Evolutionary conservation across 2,113 vertebrate genomes (phyloP).

Genomic region (Pygoscelis adeliae): DNA sequence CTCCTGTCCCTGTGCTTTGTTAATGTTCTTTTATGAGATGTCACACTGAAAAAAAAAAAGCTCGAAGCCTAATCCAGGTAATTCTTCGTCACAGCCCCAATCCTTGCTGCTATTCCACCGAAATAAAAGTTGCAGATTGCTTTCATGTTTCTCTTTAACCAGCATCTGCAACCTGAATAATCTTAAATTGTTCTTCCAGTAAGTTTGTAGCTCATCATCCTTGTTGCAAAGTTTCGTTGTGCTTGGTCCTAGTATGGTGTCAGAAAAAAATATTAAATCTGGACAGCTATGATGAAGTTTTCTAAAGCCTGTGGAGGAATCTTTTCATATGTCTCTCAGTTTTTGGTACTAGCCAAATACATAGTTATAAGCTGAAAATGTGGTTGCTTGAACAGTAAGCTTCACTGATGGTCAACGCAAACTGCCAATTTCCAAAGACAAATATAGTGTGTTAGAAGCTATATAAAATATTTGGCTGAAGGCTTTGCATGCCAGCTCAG

Average conservation of each 20-base stretch:
- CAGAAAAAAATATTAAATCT: neutral
- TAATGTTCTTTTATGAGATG: neutral
- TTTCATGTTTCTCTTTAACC: neutral
- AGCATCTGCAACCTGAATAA: neutral
- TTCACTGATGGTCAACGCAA: slow-evolving; percentile 10
- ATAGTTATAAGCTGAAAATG: slow-evolving; percentile 1
- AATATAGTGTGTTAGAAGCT: slow-evolving; percentile 30
- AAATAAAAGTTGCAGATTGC: neutral
- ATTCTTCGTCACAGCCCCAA: neutral
- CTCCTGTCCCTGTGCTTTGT: neutral
- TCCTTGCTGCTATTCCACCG: neutral
- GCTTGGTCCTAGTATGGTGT: neutral
- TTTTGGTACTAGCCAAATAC: neutral
- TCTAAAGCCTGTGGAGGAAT: neutral
- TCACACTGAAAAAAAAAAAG: neutral
- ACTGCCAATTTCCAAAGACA: slow-evolving; percentile 40
- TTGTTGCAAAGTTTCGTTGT: neutral
- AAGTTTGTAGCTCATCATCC: neutral
- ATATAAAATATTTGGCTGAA: slow-evolving; percentile 30
- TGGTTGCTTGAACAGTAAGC: slow-evolving; percentile 35
- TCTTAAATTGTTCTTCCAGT: neutral
- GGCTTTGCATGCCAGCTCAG: slow-evolving; percentile 27
- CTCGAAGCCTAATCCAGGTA: neutral
- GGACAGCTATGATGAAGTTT: neutral
- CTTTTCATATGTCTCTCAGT: neutral